These are phyloP conservation scores for Listronotus oregonensis DNA, from an alignment of 1,140 invertebrate species.

Conservation along the genomic window DNA sequence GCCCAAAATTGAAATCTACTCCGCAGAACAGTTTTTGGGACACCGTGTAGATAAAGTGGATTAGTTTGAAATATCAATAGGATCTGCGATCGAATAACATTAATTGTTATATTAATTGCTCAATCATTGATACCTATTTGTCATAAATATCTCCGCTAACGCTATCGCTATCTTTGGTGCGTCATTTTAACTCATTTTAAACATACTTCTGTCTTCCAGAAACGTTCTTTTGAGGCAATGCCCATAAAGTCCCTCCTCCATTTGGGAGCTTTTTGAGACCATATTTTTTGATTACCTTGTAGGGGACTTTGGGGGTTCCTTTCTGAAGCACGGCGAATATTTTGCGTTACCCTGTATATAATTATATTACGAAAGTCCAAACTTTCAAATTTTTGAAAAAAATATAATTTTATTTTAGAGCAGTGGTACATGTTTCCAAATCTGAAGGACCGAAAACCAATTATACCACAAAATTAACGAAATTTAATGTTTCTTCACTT, in stretches of 20 bases:
- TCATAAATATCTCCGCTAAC: too few relatives aligned
- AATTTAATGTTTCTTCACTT: background rate
- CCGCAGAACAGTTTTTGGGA: background rate
- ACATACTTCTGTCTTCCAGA: background rate
- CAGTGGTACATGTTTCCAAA: background rate
- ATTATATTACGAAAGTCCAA: too few relatives aligned
- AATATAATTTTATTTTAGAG: background rate
- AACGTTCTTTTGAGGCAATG: background rate
- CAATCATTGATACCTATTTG: too few relatives aligned
- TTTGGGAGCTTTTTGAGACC: conserved; percentile 24
- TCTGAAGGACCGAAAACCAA: too few relatives aligned
- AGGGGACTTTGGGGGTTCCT: conserved; percentile 8
- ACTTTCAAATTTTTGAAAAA: too few relatives aligned
- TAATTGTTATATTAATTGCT: too few relatives aligned
- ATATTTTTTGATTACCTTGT: conserved; percentile 35
- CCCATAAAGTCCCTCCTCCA: conserved; percentile 15
- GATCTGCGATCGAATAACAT: too few relatives aligned
- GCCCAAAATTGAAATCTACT: conserved; percentile 48
- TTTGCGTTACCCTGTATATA: background rate
- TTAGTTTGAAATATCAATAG: background rate
- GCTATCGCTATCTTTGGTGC: background rate
- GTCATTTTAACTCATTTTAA: background rate
- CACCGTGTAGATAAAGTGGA: background rate
- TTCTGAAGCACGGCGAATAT: background rate
- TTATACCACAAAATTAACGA: too few relatives aligned